Conservation (phyloP, 2,888 invertebrate species). For the Brachyptera putata region DNA sequence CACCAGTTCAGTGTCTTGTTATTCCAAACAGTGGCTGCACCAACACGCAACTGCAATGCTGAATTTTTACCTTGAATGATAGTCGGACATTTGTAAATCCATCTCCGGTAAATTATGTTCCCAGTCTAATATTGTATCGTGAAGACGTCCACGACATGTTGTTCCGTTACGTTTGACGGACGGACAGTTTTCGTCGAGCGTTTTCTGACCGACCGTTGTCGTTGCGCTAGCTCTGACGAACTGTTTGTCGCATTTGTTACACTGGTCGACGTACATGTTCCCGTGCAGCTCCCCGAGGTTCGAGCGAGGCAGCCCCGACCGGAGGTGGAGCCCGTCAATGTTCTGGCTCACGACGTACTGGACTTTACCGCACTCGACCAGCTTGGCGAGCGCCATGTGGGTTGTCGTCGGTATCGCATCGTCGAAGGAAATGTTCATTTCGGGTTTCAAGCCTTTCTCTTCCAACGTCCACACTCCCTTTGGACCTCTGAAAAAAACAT, state of each 20-base stretch:
- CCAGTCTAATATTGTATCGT: slow-evolving; percentile 96
- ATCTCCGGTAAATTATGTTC: slow-evolving; percentile 87
- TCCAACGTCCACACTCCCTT: slow-evolving; percentile 97
- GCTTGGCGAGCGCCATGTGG: slow-evolving; percentile 84
- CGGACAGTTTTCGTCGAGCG: slow-evolving; percentile 62
- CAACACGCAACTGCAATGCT: too few relatives aligned
- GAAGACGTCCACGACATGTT: slow-evolving; percentile 81
- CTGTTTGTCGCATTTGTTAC: slow-evolving; percentile 84
- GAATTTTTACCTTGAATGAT: slow-evolving; percentile 79
- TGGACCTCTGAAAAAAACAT: slow-evolving; percentile 65
- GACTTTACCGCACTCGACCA: slow-evolving; percentile 65
- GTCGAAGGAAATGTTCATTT: slow-evolving; percentile 79
- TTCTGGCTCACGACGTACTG: slow-evolving; percentile 94
- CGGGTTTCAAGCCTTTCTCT: slow-evolving; percentile 79
- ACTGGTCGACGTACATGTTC: slow-evolving; percentile 95
- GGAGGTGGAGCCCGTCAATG: slow-evolving; percentile 94
- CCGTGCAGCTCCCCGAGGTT: slow-evolving; percentile 92
- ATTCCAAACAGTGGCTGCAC: too few relatives aligned
- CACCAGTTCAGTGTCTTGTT: too few relatives aligned
- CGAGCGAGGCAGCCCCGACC: slow-evolving; percentile 78
- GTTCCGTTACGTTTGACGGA: slow-evolving; percentile 58
- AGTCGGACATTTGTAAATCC: slow-evolving; percentile 77
- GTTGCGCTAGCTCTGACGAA: slow-evolving; percentile 73
- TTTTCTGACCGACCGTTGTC: slow-evolving; percentile 74
- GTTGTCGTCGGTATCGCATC: slow-evolving; percentile 89